A percentile compares a stretch with the other conserved stretches of the same genome.
Evolutionary conservation across 2,797 vertebrate genomes (phyloP).

Genomic region (Salmo trutta): DNA sequence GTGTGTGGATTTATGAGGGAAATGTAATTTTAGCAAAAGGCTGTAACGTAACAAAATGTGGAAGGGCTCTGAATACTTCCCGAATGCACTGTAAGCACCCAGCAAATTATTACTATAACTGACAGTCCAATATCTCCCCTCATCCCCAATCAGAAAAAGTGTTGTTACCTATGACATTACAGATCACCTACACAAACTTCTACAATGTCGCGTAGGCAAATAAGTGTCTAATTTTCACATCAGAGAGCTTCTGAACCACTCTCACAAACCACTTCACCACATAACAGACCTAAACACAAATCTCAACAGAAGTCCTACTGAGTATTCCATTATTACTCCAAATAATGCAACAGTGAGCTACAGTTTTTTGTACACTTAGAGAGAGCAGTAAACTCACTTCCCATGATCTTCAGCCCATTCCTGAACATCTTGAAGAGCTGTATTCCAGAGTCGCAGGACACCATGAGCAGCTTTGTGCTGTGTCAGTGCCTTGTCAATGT

Average conservation of each 20-base stretch:
- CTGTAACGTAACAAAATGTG: too few relatives aligned
- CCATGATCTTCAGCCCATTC: slow-evolving; percentile 67
- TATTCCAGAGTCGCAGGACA: slow-evolving; percentile 28
- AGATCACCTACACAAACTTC: background rate
- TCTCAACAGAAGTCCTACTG: background rate
- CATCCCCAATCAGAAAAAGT: background rate
- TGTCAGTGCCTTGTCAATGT: slow-evolving; percentile 28
- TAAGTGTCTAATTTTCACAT: background rate
- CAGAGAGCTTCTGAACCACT: background rate
- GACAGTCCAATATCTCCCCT: background rate
- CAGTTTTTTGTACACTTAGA: slow-evolving; percentile 2
- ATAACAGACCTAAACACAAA: background rate
- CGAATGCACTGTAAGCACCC: too few relatives aligned
- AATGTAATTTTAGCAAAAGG: too few relatives aligned
- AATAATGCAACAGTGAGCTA: background rate
- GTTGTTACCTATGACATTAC: background rate
- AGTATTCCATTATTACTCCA: background rate
- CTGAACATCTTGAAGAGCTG: slow-evolving; percentile 59
- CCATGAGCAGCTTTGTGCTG: slow-evolving; percentile 5
- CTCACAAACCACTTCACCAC: background rate
- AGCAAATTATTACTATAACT: too few relatives aligned
- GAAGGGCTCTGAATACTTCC: too few relatives aligned
- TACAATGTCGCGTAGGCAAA: background rate
- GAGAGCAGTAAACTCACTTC: slow-evolving; percentile 65
- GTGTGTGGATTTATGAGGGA: too few relatives aligned